Evolutionary conservation across 2,797 vertebrate species (phyloP).

Genomic region (Galaxias olidus): DNA sequence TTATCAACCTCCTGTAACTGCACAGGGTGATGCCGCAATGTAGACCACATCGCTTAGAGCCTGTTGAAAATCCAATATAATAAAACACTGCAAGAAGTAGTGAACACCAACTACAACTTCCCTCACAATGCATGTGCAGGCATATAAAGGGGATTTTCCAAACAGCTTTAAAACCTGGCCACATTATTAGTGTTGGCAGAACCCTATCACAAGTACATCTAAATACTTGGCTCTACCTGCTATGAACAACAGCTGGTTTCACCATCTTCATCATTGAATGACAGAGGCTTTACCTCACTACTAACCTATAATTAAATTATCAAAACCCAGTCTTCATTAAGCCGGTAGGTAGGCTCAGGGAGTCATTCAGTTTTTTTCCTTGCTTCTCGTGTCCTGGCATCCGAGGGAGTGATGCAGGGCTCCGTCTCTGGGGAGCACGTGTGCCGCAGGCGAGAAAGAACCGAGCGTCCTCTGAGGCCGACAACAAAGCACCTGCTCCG

Average conservation of each 20-base stretch:
- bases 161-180: conserved; percentile 2
- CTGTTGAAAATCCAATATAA: neutral
- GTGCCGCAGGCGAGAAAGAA: neutral
- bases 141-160: conserved; percentile 1
- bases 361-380: too few species aligned
- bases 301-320: neutral
- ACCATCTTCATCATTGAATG: too few species aligned
- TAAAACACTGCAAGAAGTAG: too few species aligned
- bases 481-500: conserved; percentile 6
- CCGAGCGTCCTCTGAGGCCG: neutral
- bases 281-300: too few species aligned
- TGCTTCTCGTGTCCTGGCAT: neutral
- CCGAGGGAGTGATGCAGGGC: neutral
- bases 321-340: neutral
- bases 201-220: neutral
- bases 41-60: neutral
- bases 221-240: neutral
- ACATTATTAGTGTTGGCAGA: conserved; percentile 6
- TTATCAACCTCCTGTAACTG: neutral
- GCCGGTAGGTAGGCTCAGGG: too few species aligned
- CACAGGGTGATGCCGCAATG: neutral
- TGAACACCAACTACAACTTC: too few species aligned
- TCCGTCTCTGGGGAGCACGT: neutral
- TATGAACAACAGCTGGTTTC: neutral
- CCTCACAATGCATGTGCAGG: neutral